Evolutionary conservation across 1,140 invertebrate species (phyloP).

Genomic region (Radopholus similis): DNA sequence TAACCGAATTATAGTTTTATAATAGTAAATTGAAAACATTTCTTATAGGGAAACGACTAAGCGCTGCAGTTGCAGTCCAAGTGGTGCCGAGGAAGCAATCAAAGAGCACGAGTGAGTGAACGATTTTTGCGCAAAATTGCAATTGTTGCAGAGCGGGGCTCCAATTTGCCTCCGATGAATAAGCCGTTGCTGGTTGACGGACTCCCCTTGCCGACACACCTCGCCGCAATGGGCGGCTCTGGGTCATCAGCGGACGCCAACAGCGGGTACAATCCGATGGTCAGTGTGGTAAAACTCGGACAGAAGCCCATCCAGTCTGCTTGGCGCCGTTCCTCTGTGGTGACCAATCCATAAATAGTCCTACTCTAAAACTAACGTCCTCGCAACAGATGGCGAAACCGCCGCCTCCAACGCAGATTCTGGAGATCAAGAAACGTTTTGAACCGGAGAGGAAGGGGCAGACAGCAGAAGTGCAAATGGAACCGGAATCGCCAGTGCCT

Average conservation of each 20-base stretch:
- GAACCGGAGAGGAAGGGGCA: background rate
- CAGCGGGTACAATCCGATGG: slow-evolving; percentile 18
- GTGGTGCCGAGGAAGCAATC: background rate
- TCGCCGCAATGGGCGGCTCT: background rate
- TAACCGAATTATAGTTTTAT: too few species aligned
- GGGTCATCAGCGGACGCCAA: slow-evolving; percentile 6
- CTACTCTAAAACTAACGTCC: background rate
- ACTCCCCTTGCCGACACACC: slow-evolving; percentile 15
- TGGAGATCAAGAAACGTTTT: slow-evolving; percentile 7
- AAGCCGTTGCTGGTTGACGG: slow-evolving; percentile 13
- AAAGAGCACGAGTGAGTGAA: too few species aligned
- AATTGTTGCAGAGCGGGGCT: too few species aligned
- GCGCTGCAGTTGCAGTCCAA: background rate
- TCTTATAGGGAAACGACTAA: background rate
- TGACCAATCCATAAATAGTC: background rate
- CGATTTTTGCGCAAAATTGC: too few species aligned
- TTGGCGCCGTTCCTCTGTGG: slow-evolving; percentile 4
- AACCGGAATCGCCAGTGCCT: background rate
- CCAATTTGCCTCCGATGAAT: too few species aligned
- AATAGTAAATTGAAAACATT: too few species aligned
- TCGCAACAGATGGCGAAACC: slow-evolving; percentile 18
- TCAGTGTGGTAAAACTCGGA: slow-evolving; percentile 12
- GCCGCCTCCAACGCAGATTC: slow-evolving; percentile 1
- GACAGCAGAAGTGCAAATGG: background rate
- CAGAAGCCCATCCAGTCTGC: slow-evolving; percentile 23